Percentiles rank a stretch among this genome's conserved stretches.
phyloP scores from a whole-genome alignment of 1,140 invertebrate species.

The Palaemon carinicauda region DNA sequence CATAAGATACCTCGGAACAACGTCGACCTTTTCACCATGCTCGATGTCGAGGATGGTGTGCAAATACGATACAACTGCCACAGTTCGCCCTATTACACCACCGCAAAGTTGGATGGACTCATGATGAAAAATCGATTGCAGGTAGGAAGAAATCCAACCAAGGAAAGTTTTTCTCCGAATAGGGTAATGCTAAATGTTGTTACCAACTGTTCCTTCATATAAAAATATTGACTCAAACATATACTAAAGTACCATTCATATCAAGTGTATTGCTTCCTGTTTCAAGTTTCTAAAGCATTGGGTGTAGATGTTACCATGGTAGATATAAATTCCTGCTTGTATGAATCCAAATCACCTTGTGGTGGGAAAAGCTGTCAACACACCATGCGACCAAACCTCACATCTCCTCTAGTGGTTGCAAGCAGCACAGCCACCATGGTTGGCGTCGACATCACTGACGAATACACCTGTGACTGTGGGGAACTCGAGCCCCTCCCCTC shows the following conservation, averaged over 20 bases:
- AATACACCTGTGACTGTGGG: constrained; percentile 89
- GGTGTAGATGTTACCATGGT: constrained; percentile 97
- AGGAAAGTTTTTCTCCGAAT: no score
- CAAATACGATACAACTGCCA: constrained; percentile 94
- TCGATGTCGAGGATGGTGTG: constrained; percentile 71
- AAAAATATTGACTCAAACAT: not conserved
- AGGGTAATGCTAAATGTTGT: not conserved
- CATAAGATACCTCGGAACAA: constrained; percentile 76
- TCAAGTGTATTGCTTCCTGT: not conserved
- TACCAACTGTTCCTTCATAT: not conserved
- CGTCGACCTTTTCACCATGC: constrained; percentile 95
- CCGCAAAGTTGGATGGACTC: constrained; percentile 92
- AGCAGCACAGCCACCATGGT: constrained; percentile 94
- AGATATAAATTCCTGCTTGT: constrained; percentile 95
- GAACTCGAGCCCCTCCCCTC: constrained; percentile 78
- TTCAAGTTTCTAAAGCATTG: constrained; percentile 85
- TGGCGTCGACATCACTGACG: constrained; percentile 86
- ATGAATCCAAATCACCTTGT: constrained; percentile 78
- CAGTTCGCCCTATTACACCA: constrained; percentile 94
- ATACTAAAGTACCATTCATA: not conserved
- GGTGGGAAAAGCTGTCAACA: constrained; percentile 46
- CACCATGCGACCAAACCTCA: constrained; percentile 44
- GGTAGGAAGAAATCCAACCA: constrained; percentile 64
- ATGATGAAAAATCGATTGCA: constrained; percentile 82
- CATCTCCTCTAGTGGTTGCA: constrained; percentile 90